Conservation (phyloP, 2,113 vertebrate species). For the Gulo gulo region DNA sequence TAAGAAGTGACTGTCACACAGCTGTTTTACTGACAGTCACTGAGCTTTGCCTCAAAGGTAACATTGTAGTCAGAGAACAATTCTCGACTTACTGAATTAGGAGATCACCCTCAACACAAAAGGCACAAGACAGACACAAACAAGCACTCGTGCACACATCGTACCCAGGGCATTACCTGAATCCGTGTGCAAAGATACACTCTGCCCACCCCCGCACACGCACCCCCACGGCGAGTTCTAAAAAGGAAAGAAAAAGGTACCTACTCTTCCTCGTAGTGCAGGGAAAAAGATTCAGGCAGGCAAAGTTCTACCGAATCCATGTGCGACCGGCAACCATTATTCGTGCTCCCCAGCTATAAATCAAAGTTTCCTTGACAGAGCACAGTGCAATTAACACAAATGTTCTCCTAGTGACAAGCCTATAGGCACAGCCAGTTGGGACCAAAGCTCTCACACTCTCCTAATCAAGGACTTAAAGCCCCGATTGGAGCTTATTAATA, state of each 20-base stretch:
- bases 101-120: conserved; percentile 77
- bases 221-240: conserved; percentile 50
- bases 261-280: conserved; percentile 99
- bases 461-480: conserved; percentile 99
- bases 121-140: conserved; percentile 83
- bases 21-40: conserved; percentile 80
- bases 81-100: conserved; percentile 80
- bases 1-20: conserved; percentile 82
- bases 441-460: conserved; percentile 94
- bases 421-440: conserved; percentile 92
- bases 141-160: conserved; percentile 69
- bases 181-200: conserved; percentile 46
- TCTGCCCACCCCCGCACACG: neutral
- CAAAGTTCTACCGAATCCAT: conserved; percentile 99
- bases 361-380: conserved; percentile 94
- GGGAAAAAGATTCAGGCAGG: conserved; percentile 96
- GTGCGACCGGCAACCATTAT: conserved; percentile 94
- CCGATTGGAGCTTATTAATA: conserved; percentile 98
- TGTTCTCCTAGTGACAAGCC: conserved; percentile 87
- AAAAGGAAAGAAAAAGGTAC: conserved; percentile 89
- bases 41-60: conserved; percentile 79
- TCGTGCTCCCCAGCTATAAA: conserved; percentile 90
- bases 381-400: conserved; percentile 91
- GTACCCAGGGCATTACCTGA: conserved; percentile 75
- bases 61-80: conserved; percentile 77